A percentile compares a stretch with the other conserved stretches of the same genome.
Conservation (phyloP, 2,797 vertebrate species). For the Alauda arvensis region DNA sequence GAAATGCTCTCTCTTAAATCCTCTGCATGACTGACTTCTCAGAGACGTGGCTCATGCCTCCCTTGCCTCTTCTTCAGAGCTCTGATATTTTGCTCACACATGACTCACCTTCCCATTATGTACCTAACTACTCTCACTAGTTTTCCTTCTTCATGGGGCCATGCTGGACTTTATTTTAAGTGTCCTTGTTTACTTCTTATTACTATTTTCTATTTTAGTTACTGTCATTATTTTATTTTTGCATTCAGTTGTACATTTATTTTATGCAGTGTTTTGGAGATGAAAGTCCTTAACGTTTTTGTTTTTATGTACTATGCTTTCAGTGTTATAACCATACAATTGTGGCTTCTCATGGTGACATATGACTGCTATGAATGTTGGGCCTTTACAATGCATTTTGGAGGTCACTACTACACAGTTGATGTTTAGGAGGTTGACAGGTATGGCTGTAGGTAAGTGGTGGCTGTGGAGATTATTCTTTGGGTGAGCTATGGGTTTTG, state of each 20-base stretch:
- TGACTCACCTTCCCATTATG: neutral
- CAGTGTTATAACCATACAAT: constrained; percentile 76
- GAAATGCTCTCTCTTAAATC: neutral
- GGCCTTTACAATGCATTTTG: constrained; percentile 73
- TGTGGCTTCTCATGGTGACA: constrained; percentile 76
- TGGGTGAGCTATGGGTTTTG: constrained; percentile 57
- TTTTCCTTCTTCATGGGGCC: neutral
- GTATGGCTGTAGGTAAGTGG: constrained; percentile 75
- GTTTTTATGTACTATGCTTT: constrained; percentile 74
- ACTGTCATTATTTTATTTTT: constrained; percentile 60
- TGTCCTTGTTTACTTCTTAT: constrained; percentile 37
- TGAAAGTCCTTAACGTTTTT: constrained; percentile 65
- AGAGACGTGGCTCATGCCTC: neutral
- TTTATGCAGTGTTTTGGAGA: constrained; percentile 27
- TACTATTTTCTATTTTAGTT: constrained; percentile 34
- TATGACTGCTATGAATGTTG: constrained; percentile 72
- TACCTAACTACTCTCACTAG: neutral
- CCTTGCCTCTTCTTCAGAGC: neutral
- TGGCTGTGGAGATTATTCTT: constrained; percentile 50
- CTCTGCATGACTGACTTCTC: neutral
- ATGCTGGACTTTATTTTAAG: constrained; percentile 4
- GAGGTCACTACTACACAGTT: constrained; percentile 72
- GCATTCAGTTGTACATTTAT: constrained; percentile 42
- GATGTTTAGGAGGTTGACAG: constrained; percentile 76
- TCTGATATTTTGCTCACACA: neutral